Percentiles rank a stretch among this genome's conserved stretches.
These are phyloP conservation scores for Thalassoma bifasciatum DNA, from an alignment of 2,113 vertebrate species.

Conservation along the genomic window DNA sequence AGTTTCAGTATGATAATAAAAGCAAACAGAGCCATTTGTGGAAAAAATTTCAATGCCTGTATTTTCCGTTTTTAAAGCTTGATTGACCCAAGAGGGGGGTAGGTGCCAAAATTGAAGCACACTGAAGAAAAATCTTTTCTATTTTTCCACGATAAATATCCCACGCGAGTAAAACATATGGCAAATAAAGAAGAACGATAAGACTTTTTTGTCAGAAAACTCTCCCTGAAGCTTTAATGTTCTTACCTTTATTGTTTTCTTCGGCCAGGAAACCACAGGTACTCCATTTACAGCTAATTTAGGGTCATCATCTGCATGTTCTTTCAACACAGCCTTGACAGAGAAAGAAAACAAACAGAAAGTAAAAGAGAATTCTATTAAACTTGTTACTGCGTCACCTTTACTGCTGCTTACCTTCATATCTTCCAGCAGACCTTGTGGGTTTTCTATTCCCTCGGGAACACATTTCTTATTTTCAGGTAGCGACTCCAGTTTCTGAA, in stretches of 20 bases:
- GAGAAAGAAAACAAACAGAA: background rate
- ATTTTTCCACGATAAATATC: no score
- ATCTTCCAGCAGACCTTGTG: slow-evolving; percentile 91
- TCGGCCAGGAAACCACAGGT: slow-evolving; percentile 94
- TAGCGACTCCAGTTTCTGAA: slow-evolving; percentile 95
- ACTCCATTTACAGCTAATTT: slow-evolving; percentile 91
- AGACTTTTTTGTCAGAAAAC: no score
- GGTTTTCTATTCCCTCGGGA: slow-evolving; percentile 92
- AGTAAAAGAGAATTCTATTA: background rate
- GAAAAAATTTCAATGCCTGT: no score
- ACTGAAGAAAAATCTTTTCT: no score
- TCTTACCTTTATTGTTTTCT: slow-evolving; percentile 91
- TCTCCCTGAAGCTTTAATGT: background rate
- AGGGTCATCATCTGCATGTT: slow-evolving; percentile 93
- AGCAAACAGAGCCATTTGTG: no score
- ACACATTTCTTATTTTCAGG: slow-evolving; percentile 95
- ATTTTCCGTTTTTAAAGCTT: no score
- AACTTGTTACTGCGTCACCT: background rate
- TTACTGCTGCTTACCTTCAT: slow-evolving; percentile 87
- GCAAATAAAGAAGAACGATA: no score
- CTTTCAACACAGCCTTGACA: slow-evolving; percentile 91
- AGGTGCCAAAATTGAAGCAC: no score
- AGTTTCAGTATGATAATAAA: no score
- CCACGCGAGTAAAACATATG: no score
- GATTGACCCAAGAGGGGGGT: no score